These are phyloP conservation scores for Eucera pruinosa DNA, from an alignment of 2,888 invertebrate species.

Conservation along the genomic window DNA sequence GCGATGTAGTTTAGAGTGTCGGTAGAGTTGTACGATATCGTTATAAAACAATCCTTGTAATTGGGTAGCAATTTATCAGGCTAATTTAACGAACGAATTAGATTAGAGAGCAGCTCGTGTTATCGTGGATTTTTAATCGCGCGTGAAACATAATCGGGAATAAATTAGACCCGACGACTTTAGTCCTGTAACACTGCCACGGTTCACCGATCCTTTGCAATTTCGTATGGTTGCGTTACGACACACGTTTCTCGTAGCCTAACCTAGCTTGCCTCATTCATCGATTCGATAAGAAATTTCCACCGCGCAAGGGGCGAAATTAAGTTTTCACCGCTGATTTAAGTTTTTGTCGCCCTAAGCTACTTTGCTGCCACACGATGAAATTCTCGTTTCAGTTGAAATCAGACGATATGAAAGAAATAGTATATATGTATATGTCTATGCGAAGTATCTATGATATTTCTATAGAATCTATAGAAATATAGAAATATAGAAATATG, in stretches of 20 bases:
- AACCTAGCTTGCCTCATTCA: not conserved
- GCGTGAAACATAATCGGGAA: conserved; percentile 30
- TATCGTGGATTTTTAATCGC: conserved; percentile 19
- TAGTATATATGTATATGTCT: too few relatives aligned
- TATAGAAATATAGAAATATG: too few relatives aligned
- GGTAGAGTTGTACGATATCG: not conserved
- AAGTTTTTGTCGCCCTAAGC: too few relatives aligned
- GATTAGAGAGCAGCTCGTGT: conserved; percentile 15
- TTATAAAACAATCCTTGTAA: conserved; percentile 3
- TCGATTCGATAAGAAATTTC: conserved; percentile 30
- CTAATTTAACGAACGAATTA: conserved; percentile 28
- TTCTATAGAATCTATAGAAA: too few relatives aligned
- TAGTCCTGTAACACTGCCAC: conserved; percentile 55
- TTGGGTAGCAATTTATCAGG: not conserved
- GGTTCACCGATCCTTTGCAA: conserved; percentile 57
- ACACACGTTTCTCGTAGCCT: conserved; percentile 48
- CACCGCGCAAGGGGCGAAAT: too few relatives aligned
- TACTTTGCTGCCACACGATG: too few relatives aligned
- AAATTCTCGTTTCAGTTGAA: too few relatives aligned
- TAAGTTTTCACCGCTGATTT: too few relatives aligned
- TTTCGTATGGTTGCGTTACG: conserved; percentile 67
- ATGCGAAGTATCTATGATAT: too few relatives aligned
- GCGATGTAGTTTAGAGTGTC: not conserved
- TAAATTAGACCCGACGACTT: conserved; percentile 49
- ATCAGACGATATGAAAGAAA: too few relatives aligned